Evolutionary conservation across 2,797 vertebrate species (phyloP).

Genomic region (Zalophus californianus): DNA sequence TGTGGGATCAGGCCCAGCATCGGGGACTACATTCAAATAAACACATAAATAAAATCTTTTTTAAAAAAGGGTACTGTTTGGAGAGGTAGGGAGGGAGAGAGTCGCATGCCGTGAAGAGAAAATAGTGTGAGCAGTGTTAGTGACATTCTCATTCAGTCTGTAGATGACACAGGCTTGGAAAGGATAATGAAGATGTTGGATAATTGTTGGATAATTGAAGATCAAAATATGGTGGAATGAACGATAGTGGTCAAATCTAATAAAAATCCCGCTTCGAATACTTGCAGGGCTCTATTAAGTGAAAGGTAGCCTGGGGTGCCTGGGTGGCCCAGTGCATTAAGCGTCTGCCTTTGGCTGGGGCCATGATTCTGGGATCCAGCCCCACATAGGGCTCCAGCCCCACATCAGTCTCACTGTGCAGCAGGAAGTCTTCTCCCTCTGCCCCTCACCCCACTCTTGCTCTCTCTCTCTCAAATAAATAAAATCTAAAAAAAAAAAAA

Average conservation of each 20-base stretch:
- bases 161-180: not conserved
- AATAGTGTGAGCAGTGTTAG: not conserved
- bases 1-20: not conserved
- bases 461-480: not conserved
- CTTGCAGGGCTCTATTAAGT: not conserved
- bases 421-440: not conserved
- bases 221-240: not conserved
- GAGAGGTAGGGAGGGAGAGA: not conserved
- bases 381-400: not conserved
- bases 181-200: not conserved
- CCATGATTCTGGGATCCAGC: not conserved
- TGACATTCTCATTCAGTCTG: conserved; percentile 24
- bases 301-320: not conserved
- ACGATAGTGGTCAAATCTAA: conserved; percentile 1
- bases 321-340: not conserved
- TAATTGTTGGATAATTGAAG: no score
- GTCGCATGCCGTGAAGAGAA: not conserved
- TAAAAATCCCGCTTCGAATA: conserved; percentile 28
- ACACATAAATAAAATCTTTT: not conserved
- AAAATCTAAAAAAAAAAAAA: not conserved
- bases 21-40: no score
- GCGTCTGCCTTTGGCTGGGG: not conserved
- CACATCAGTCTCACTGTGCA: no score
- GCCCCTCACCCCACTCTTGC: not conserved
- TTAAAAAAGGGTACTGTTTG: not conserved